Evolutionary conservation across 2,113 vertebrate genomes (phyloP).

Genomic region (Loxodonta africana): DNA sequence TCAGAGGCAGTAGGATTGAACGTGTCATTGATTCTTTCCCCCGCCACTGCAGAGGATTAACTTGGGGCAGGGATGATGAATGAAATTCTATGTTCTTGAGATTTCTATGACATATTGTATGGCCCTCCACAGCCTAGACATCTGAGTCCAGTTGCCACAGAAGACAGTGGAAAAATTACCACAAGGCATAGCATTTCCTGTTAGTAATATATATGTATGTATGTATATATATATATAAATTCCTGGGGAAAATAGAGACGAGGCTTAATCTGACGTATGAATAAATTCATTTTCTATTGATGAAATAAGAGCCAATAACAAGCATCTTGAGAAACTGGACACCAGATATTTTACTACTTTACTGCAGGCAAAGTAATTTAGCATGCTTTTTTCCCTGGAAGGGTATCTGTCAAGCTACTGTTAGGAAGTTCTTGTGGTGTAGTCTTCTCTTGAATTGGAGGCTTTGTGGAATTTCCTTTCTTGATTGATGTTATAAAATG

Average conservation of each 20-base stretch:
- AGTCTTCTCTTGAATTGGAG: not conserved
- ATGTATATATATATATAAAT: not conserved
- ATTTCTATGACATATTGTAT: not conserved
- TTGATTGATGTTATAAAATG: not conserved
- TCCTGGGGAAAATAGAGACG: not conserved
- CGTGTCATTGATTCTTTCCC: not conserved
- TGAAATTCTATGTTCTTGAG: not conserved
- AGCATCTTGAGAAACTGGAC: not conserved
- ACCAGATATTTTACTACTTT: not conserved
- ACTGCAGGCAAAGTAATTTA: not conserved
- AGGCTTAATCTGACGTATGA: not conserved
- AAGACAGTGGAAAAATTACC: not conserved
- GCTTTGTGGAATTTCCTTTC: not conserved
- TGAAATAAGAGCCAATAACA: not conserved
- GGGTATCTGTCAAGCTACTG: not conserved
- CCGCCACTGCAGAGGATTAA: not conserved
- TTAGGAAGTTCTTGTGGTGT: not conserved
- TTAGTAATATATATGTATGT: not conserved
- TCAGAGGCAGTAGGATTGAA: not conserved
- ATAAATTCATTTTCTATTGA: not conserved
- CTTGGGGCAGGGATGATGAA: not conserved
- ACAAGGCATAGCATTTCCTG: not conserved
- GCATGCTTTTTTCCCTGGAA: not conserved
- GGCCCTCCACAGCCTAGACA: too few relatives aligned
- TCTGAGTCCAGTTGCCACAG: not conserved